These are phyloP conservation scores for Saccopteryx bilineata DNA, from an alignment of 2,113 vertebrate species.

Conservation along the genomic window DNA sequence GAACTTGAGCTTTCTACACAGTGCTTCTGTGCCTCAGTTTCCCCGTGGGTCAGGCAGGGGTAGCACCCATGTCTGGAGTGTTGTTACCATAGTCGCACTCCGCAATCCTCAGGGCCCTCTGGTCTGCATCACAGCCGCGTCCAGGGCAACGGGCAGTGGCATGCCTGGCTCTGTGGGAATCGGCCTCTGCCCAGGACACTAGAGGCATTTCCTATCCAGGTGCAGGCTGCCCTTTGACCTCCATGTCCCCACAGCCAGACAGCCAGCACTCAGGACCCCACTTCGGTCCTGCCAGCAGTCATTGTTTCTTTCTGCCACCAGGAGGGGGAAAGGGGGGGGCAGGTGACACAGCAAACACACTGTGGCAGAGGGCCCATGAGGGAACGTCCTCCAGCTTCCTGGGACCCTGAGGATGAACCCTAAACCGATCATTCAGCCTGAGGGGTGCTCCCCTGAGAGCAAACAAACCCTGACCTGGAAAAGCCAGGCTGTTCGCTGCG, in stretches of 20 bases:
- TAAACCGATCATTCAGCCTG: neutral
- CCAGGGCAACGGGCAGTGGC: neutral
- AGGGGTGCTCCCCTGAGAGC: neutral
- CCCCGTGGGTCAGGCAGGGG: neutral
- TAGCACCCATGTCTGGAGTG: rapidly evolving
- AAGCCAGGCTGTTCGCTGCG: too few relatives aligned
- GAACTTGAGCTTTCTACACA: neutral
- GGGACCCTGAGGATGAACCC: neutral
- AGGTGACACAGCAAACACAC: neutral
- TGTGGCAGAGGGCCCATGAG: neutral
- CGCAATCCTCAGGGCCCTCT: rapidly evolving
- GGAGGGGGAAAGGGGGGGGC: neutral
- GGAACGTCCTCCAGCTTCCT: neutral
- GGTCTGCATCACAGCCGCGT: neutral
- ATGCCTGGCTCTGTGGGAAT: neutral
- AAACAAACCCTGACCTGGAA: neutral
- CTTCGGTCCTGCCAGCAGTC: neutral
- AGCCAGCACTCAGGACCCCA: neutral
- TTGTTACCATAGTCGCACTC: rapidly evolving
- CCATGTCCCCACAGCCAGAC: neutral
- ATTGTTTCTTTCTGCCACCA: neutral
- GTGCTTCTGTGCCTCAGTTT: neutral
- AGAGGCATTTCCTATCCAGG: neutral
- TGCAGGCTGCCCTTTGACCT: neutral
- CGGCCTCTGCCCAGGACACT: neutral